A percentile compares a stretch with the other conserved stretches of the same genome.
Conservation (phyloP, 92 coral and sea anemone genomes). For the Heliopora coerulea region DNA sequence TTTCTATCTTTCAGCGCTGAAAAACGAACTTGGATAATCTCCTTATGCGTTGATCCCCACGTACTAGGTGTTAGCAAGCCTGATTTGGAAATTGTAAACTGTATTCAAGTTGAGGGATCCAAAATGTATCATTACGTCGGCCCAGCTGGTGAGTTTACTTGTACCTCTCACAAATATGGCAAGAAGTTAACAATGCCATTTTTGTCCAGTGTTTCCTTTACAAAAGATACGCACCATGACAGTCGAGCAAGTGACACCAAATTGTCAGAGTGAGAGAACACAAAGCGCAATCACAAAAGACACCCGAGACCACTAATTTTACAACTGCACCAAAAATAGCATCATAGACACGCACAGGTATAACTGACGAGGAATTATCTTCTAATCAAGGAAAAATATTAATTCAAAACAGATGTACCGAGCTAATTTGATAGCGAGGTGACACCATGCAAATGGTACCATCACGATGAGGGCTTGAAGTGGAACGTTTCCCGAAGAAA, state of each 20-base stretch:
- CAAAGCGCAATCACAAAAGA: background rate
- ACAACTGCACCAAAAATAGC: slow-evolving; percentile 26
- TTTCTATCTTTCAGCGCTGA: too few relatives aligned
- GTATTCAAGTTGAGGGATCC: background rate
- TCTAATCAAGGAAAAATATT: slow-evolving; percentile 5
- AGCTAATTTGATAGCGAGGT: background rate
- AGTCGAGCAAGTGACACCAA: background rate
- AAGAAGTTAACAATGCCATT: slow-evolving; percentile 16
- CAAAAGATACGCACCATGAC: slow-evolving; percentile 4
- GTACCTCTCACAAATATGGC: background rate
- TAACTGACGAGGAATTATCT: slow-evolving; percentile 6
- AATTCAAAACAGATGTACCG: slow-evolving; percentile 26
- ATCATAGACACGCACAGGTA: background rate
- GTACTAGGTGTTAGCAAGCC: background rate
- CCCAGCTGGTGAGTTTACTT: slow-evolving; percentile 9
- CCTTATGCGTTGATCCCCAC: background rate
- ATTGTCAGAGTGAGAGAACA: background rate
- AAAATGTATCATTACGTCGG: slow-evolving; percentile 6
- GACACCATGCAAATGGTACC: background rate
- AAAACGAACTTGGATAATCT: background rate
- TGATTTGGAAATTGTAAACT: background rate
- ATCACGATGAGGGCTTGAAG: background rate
- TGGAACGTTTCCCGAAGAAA: background rate
- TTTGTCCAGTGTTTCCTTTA: background rate
- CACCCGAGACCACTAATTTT: background rate